A percentile compares a stretch with the other conserved stretches of the same genome.
phyloP scores from a whole-genome alignment of 2,113 vertebrate genomes.

The Nycticebus coucang region DNA sequence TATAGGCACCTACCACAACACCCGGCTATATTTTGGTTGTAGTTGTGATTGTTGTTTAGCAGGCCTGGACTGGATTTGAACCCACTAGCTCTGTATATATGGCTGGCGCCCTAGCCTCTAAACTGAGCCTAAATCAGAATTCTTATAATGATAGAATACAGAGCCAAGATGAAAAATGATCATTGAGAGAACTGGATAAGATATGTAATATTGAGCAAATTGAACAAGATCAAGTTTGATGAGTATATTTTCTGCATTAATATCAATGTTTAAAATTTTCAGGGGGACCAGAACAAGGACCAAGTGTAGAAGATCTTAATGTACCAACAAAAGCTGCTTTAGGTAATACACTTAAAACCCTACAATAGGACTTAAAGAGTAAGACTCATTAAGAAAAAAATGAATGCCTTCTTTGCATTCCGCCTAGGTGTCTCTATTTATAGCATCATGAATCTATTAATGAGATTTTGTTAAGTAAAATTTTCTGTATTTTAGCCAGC shows the following conservation, averaged over 20 bases:
- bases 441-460: background rate
- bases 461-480: background rate
- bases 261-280: constrained; percentile 55
- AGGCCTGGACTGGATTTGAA: no score
- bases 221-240: background rate
- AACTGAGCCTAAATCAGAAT: background rate
- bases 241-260: background rate
- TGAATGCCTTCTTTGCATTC: background rate
- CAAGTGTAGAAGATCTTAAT: constrained; percentile 91
- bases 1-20: no score
- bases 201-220: background rate
- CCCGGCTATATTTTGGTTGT: no score
- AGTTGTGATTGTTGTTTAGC: no score
- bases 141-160: background rate
- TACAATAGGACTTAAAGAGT: background rate
- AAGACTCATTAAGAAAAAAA: background rate
- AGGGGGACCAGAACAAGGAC: constrained; percentile 89
- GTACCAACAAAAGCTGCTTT: constrained; percentile 88
- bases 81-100: no score
- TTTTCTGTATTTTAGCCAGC: rapidly evolving
- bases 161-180: background rate
- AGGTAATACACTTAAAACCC: constrained; percentile 83
- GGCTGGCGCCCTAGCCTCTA: no score
- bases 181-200: no score
- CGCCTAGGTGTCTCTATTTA: background rate